phyloP scores from a whole-genome alignment of 2,113 vertebrate genomes.

The Malurus alboscapulatus region DNA sequence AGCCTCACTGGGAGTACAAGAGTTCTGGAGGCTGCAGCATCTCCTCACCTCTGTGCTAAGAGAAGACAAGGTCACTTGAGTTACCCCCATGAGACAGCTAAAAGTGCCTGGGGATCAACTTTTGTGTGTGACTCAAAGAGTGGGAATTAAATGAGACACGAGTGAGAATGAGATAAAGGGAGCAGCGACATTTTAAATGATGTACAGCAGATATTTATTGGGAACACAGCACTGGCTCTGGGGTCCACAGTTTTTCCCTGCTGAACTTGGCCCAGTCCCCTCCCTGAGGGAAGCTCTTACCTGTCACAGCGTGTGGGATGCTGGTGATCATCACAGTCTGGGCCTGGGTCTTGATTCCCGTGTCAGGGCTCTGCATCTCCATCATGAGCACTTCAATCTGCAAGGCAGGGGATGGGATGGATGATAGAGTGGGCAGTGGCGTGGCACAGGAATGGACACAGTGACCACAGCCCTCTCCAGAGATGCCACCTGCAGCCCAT shows the following conservation, averaged over 20 bases:
- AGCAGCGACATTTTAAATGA: not conserved
- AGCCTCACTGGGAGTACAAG: not conserved
- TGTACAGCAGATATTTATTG: not conserved
- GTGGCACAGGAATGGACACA: not conserved
- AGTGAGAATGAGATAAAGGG: not conserved
- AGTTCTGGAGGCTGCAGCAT: not conserved
- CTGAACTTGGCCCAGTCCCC: not conserved
- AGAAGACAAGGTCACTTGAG: not conserved
- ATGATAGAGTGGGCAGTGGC: not conserved
- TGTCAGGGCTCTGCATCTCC: conserved; percentile 92
- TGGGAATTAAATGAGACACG: fast-evolving
- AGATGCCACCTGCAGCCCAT: not conserved
- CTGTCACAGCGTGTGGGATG: conserved; percentile 90
- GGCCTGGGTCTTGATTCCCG: conserved; percentile 83
- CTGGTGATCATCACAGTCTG: conserved; percentile 86
- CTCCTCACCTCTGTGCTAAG: not conserved
- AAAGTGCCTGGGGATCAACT: not conserved
- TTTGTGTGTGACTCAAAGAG: not conserved
- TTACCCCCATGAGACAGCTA: not conserved
- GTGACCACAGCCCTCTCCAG: not conserved
- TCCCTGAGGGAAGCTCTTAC: conserved; percentile 60
- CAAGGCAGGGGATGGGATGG: not conserved
- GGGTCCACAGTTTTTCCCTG: not conserved
- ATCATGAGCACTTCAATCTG: conserved; percentile 87
- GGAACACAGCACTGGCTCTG: not conserved